Conservation (phyloP, 2,113 vertebrate species). For the Myodes glareolus region DNA sequence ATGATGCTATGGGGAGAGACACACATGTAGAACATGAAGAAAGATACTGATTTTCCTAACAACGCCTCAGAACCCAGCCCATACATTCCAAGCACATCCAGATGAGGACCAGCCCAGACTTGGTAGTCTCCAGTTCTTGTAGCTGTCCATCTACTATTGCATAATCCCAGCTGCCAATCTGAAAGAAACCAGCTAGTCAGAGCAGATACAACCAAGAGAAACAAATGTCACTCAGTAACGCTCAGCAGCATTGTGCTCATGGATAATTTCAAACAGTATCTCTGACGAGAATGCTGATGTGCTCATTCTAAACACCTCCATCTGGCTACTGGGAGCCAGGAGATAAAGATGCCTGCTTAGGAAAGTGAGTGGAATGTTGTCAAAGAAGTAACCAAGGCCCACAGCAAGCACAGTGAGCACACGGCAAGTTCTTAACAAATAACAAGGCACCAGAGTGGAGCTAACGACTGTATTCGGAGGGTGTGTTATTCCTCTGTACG, state of each 20-base stretch:
- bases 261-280: conserved; percentile 93
- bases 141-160: conserved; percentile 86
- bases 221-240: conserved; percentile 94
- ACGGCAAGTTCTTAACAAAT: conserved; percentile 40
- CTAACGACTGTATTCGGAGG: not conserved
- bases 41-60: conserved; percentile 84
- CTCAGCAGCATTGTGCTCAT: conserved; percentile 88
- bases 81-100: conserved; percentile 89
- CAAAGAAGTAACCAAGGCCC: conserved; percentile 81
- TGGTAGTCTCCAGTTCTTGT: conserved; percentile 79
- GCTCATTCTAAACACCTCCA: conserved; percentile 90
- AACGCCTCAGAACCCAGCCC: conserved; percentile 79
- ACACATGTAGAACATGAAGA: conserved; percentile 88
- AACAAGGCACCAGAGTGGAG: not conserved
- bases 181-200: conserved; percentile 93
- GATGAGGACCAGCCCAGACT: conserved; percentile 73
- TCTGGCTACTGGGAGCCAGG: conserved; percentile 87
- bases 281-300: conserved; percentile 88
- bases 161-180: conserved; percentile 92
- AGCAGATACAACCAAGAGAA: conserved; percentile 93
- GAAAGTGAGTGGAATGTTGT: conserved; percentile 85
- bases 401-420: conserved; percentile 67
- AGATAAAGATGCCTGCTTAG: conserved; percentile 85
- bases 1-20: conserved; percentile 66
- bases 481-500: conserved; percentile 23